phyloP scores from a whole-genome alignment of 2,888 invertebrate genomes.

The Malachius bipustulatus region DNA sequence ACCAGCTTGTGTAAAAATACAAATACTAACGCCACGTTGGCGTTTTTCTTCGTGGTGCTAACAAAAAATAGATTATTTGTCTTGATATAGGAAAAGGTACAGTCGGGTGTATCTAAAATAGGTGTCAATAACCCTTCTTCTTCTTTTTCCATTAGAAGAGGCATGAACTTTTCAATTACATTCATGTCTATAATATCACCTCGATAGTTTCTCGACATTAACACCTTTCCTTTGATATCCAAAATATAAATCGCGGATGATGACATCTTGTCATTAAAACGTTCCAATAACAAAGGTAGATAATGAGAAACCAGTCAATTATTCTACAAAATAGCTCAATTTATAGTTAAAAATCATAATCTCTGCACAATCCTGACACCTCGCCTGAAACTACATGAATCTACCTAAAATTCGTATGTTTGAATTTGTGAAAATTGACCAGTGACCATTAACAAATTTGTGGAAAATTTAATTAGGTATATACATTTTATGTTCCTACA shows the following conservation, averaged over 20 bases:
- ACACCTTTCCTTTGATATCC: constrained; percentile 90
- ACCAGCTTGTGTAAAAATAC: constrained; percentile 94
- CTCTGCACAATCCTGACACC: too few relatives aligned
- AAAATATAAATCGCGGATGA: constrained; percentile 92
- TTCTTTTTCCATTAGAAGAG: constrained; percentile 91
- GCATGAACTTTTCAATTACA: constrained; percentile 97
- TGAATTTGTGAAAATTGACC: too few relatives aligned
- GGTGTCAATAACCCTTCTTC: constrained; percentile 91
- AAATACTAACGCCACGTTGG: constrained; percentile 91
- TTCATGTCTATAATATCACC: constrained; percentile 96
- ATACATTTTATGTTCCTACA: too few relatives aligned
- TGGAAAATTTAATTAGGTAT: too few relatives aligned
- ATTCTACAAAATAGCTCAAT: too few relatives aligned
- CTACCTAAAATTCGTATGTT: too few relatives aligned
- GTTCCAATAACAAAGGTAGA: too few relatives aligned
- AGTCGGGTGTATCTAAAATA: constrained; percentile 75
- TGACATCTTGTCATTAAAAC: too few relatives aligned
- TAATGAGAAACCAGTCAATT: too few relatives aligned
- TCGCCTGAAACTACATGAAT: too few relatives aligned
- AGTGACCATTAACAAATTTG: too few relatives aligned
- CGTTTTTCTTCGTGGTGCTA: constrained; percentile 93
- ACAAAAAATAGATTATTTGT: constrained; percentile 96
- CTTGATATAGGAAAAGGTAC: constrained; percentile 93
- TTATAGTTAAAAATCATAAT: too few relatives aligned
- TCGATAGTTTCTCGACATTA: constrained; percentile 94